Evolutionary conservation across 2,888 invertebrate genomes (phyloP), one percentile per base, ranked within the genome.

Genomic region (Gortyna flavago): DNA sequence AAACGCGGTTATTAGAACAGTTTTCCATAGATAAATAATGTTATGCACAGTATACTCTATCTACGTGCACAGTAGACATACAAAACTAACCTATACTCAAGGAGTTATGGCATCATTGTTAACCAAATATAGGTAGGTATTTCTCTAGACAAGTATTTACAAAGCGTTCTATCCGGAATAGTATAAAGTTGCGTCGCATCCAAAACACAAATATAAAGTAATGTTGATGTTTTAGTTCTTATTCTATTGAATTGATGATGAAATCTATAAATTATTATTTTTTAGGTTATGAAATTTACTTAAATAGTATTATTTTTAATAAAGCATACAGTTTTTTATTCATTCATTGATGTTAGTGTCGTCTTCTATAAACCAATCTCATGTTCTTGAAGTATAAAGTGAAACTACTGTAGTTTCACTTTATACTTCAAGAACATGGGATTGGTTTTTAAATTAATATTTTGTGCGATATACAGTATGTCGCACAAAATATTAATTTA

Each of bases 71-170:
- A 57, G 48, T 67, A 48, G 44, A 65, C n/a, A 79, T 41, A 69
- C 66, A 71, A 57, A 57, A 48, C 35, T 68, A 67, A 80, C 38
- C 41, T 66, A 16, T 62, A 57, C n/a, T 41, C 18, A 44, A 59
- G 8, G 41, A 62, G 48, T 71, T 84, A 79, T 51, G 59, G 29
- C 38, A 84, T 80, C 59, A 65, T 54, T 68, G 38, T 83, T 62
- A 48, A 71, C 61, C 35, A 62, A 67, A 48, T 66, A 66, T 32
- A 64, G 35, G 8, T 32, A 64, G 35, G 8, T 57, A 57, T 78
- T 77, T 44, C 38, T 69, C 29, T 51, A 48, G 51, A 51, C 8
- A 51, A 59, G 2, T 69, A 70, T 66, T 65, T 77, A 77, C 25
- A 4, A 38, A 62, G 16, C 16, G 41, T 25, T 57, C 21, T 61